A percentile compares a stretch with the other conserved stretches of the same genome.
These are phyloP conservation scores for Alethe castanea DNA, from an alignment of 2,113 vertebrate genomes.

Conservation along the genomic window DNA sequence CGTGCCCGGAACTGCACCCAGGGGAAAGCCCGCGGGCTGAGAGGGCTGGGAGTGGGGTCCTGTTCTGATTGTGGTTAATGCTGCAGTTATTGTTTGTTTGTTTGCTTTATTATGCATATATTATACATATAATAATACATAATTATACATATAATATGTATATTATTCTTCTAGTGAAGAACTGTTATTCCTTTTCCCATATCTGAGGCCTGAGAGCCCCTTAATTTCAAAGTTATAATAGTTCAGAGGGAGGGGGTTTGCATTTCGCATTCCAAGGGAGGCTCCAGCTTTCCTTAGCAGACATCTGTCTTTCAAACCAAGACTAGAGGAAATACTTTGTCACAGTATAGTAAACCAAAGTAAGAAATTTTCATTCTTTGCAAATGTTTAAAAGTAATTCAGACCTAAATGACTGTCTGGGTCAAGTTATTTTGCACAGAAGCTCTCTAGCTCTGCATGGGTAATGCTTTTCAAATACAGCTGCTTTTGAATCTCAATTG, in stretches of 20 bases:
- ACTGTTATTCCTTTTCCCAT: too few species aligned
- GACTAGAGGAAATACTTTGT: neutral
- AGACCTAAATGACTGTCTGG: neutral
- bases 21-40: rapidly evolving
- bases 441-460: neutral
- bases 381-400: neutral
- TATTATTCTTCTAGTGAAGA: neutral
- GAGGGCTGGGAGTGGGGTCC: rapidly evolving
- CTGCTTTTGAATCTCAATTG: neutral
- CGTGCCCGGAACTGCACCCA: rapidly evolving
- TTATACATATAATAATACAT: too few species aligned
- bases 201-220: neutral
- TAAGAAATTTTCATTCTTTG: neutral
- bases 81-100: rapidly evolving
- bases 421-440: conserved; percentile 11
- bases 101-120: too few species aligned
- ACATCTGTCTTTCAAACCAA: neutral
- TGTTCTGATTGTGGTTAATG: rapidly evolving
- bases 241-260: neutral
- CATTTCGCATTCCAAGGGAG: neutral
- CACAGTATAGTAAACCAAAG: neutral
- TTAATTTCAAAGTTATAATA: neutral
- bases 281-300: neutral
- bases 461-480: neutral
- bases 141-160: too few species aligned